Conservation (phyloP, 2,888 invertebrate species). For the Callinectes sapidus region DNA sequence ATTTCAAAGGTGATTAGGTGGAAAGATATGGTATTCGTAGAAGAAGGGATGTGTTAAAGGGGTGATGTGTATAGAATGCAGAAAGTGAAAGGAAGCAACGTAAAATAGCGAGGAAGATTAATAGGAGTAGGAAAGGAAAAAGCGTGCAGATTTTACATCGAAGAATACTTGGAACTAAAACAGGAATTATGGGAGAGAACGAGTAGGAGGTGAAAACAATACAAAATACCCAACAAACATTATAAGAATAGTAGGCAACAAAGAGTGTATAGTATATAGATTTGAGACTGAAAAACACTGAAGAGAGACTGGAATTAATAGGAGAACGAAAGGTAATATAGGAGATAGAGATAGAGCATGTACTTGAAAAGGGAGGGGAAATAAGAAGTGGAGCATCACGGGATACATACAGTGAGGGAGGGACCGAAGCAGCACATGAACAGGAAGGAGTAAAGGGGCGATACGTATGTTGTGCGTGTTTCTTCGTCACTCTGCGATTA, state of each 20-base stretch:
- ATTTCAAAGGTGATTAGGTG: too few species aligned
- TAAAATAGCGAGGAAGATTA: too few species aligned
- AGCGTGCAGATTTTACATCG: too few species aligned
- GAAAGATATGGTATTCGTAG: too few species aligned
- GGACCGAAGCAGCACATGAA: neutral
- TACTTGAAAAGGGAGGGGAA: neutral
- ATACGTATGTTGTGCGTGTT: neutral
- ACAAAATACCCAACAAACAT: neutral
- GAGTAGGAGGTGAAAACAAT: neutral
- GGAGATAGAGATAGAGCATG: neutral
- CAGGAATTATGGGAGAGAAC: neutral
- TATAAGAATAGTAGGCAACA: neutral
- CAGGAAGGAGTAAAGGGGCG: neutral
- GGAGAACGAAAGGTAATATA: neutral
- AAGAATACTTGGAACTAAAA: neutral
- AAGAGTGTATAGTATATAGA: neutral
- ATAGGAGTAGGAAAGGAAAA: too few species aligned
- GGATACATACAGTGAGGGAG: neutral
- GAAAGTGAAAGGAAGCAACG: too few species aligned
- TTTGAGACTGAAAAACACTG: neutral
- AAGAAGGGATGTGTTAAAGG: too few species aligned
- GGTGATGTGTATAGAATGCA: too few species aligned
- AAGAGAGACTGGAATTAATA: neutral
- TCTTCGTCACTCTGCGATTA: conserved; percentile 1
- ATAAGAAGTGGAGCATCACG: neutral